Conservation (phyloP, 2,888 invertebrate species). For the Thereva unica region DNA sequence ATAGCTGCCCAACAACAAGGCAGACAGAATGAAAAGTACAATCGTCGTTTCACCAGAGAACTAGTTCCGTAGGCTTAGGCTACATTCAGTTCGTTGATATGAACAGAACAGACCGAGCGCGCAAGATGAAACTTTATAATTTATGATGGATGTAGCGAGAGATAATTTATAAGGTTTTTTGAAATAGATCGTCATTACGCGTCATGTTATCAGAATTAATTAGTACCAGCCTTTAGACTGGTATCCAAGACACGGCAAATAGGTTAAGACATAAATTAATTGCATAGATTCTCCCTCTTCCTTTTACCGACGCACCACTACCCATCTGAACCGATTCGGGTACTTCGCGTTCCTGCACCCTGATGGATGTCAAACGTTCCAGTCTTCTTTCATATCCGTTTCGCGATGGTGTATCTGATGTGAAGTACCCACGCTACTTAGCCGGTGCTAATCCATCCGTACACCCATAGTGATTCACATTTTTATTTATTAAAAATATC, state of each 20-base stretch:
- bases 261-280: constrained; percentile 39
- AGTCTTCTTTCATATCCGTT: constrained; percentile 22
- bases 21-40: neutral
- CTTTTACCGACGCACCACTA: too few species aligned
- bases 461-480: constrained; percentile 20
- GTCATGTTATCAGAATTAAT: constrained; percentile 42
- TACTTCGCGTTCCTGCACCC: neutral
- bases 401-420: neutral
- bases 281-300: constrained; percentile 10
- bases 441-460: neutral
- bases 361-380: constrained; percentile 17
- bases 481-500: constrained; percentile 13
- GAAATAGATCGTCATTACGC: constrained; percentile 40
- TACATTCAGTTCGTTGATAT: neutral
- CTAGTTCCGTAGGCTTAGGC: constrained; percentile 19
- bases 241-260: constrained; percentile 24
- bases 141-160: constrained; percentile 36
- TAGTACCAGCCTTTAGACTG: constrained; percentile 34
- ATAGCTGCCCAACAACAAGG: neutral
- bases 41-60: constrained; percentile 15
- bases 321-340: too few species aligned
- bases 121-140: constrained; percentile 33
- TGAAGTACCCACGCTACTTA: constrained; percentile 6
- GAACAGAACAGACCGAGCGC: constrained; percentile 13
- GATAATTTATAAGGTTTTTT: constrained; percentile 38